Evolutionary conservation across 2,888 invertebrate genomes (phyloP), one percentile per base, ranked within the genome.

Genomic region (Drosophila picticornis): DNA sequence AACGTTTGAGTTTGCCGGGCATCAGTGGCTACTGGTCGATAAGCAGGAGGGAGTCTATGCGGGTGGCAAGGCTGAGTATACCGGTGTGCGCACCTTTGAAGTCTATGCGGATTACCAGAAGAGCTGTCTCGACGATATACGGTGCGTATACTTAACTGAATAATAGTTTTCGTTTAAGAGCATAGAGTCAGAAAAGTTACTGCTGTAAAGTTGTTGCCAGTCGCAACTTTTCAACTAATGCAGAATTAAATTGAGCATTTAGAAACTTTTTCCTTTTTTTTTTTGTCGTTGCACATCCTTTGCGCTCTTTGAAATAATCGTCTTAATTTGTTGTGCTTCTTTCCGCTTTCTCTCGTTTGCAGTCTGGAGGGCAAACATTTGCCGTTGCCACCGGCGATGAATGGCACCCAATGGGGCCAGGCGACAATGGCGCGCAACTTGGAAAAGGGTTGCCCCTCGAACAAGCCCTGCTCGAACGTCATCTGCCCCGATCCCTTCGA

Each of bases 31-130:
- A 82, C 93, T 97, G 77, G 98, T 98, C 25, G 98, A 97, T 91
- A 98, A 98, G 90, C 98, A 98, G 91, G 98, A 98, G 93, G 98
- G 98, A 1, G 98, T 99, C 29, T 98, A 98, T 90, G 98, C 98
- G 0, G 99, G 99, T 63, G 98, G 98, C 22, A 98, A 98, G 93
- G 98, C 98, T 3, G 98, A 98, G 91, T 98, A 98, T 91, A 98
- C 98, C 2, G 98, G 98, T 31, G 98, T 98, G 4, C 94, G 98
- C 72, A 98, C 98, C 0, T 98, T 98, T 91, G 98, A 98, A 94
- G 98, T 98, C 7, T 98, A 98, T 91, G 97, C 97, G 1, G 98
- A 98, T 93, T 98, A 97, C 93, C 97, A 98, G 90, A 98, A 98
- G 95, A 97, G 98, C 94, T 95, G 95, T 83, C 93, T 95, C 64